A percentile compares a stretch with the other conserved stretches of the same genome.
Evolutionary conservation across 2,888 invertebrate species (phyloP).

Genomic region (Anorthoa munda): DNA sequence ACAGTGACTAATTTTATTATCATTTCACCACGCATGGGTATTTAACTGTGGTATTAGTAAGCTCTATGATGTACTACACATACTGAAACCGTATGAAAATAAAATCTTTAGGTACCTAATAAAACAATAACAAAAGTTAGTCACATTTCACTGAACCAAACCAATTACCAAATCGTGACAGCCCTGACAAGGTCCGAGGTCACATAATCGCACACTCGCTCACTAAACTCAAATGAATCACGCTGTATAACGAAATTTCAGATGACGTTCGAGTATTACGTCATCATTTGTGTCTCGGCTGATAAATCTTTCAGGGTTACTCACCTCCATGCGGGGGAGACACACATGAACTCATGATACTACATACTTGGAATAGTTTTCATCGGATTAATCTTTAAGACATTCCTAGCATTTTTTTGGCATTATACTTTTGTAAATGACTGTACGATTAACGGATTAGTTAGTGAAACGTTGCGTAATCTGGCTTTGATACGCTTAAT

Average conservation of each 20-base stretch:
- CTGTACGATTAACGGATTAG: conserved; percentile 34
- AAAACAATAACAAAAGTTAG: background rate
- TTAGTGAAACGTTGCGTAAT: conserved; percentile 25
- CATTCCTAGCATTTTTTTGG: conserved; percentile 50
- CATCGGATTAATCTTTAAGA: conserved; percentile 31
- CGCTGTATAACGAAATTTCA: conserved; percentile 62
- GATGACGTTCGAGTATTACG: conserved; percentile 62
- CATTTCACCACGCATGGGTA: background rate
- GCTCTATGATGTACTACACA: background rate
- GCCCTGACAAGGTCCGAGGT: conserved; percentile 73
- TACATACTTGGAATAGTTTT: conserved; percentile 33
- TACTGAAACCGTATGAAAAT: background rate
- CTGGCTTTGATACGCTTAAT: background rate
- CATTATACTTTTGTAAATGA: conserved; percentile 48
- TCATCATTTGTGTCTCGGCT: conserved; percentile 52
- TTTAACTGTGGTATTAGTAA: conserved; percentile 10
- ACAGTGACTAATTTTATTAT: background rate
- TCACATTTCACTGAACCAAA: background rate
- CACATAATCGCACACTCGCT: conserved; percentile 51
- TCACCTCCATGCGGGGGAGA: conserved; percentile 63
- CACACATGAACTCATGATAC: conserved; percentile 38
- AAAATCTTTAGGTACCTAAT: background rate
- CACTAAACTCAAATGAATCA: conserved; percentile 78
- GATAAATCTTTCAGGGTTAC: conserved; percentile 65
- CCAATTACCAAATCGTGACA: conserved; percentile 23